Evolutionary conservation across 2,888 invertebrate species (phyloP), one percentile per base, ranked within the genome.

Genomic region (Troides helena): DNA sequence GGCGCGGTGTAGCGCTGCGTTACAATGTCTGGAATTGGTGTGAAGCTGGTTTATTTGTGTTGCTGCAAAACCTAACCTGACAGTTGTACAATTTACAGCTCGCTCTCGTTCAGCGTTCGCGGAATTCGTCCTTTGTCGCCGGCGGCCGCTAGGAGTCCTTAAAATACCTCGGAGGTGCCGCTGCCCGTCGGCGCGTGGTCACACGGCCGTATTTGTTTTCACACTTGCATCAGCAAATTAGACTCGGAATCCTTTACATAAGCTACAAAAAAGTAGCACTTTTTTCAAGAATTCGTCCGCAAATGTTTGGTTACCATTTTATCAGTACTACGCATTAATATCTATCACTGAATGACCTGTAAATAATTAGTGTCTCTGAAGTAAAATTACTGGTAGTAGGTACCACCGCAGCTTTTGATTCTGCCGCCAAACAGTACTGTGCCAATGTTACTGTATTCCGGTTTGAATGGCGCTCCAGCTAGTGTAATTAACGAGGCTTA

Each of bases 121-220:
- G 80, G 88, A 88, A 89, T 84, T 76, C 78, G 71, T 79, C 77
- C 85, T 85, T 85, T 85, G 86, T 85, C 78, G 80, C 75, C 77
- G 77, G 79, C 83, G 80, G 78, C 76, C 77, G 82, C 80, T 76
- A 72, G 76, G 81, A 80, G 85, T 86, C 82, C 80, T 80, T 76
- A 76, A 79, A 80, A 81, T 78, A 78, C 79, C 79, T 79, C 73
- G 74, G 10, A 39, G 39, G 39, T 39, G 39, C 39, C 10, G 7
- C 7, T 10, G 10, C 39, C 39, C 8, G 8, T 10, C 14, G 50
- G 30, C 66, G 50, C 36, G 30, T 30, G 30, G 3, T 30, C 30
- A 30, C 30, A 30, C 25, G 30, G 25, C n/a, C 17, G 14, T 62
- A 53, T 58, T 62, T 62, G 43, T 56, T 21, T 67, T 67, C 30